Base-by-base conservation (phyloP, 2,797 vertebrate genomes). In the Iguana delicatissima region DNA sequence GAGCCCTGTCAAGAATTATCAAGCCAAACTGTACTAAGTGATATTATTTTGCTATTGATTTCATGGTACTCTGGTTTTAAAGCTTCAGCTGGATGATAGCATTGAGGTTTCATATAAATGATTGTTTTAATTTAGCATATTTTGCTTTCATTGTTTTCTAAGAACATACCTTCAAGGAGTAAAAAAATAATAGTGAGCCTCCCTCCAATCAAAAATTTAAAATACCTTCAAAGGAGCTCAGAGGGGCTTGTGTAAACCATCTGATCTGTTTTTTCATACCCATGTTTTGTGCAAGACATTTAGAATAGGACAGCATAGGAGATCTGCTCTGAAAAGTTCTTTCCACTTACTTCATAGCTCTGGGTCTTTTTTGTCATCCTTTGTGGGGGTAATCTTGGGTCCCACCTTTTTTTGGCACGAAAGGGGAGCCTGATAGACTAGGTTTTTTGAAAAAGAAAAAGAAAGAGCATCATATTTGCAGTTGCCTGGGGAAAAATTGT, bases 351-450 rank as follows among this genome's bases (percentile, higher is more conserved):
- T 99, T 99, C 99, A 99, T 98, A 99, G 98, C 97, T 99, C 99
- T 16, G 98, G 98, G 97, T 99, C 99, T 96, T 99, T 99, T 98
- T 99, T 99, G 97, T 99, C 99, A 93, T 99, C 99, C 98, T 99
- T 99, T 93, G 98, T 98, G 82, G 99, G 99, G 91, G 98, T 98
- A 91, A 97, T 97, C 98, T 99, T 99, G n/a, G 98, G 99, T 98
- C 97, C 99, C 99, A 93, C n/a, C 98, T 98, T 98, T 99, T 99
- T 98, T 99, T 99, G 98, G 99, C 99, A 98, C 99, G 99, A n/a
- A n/a, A 95, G 99, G 99, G 97, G 99, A 99, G 97, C 99, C 99
- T 97, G 99, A 99, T 98, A 99, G 98, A 98, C 99, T 99, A 98
- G 97, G 97, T 97, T 98, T 95, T 96, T 97, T 97, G 98, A 97